Base-by-base conservation (phyloP, 2,797 vertebrate species). In the Tinamus major region DNA sequence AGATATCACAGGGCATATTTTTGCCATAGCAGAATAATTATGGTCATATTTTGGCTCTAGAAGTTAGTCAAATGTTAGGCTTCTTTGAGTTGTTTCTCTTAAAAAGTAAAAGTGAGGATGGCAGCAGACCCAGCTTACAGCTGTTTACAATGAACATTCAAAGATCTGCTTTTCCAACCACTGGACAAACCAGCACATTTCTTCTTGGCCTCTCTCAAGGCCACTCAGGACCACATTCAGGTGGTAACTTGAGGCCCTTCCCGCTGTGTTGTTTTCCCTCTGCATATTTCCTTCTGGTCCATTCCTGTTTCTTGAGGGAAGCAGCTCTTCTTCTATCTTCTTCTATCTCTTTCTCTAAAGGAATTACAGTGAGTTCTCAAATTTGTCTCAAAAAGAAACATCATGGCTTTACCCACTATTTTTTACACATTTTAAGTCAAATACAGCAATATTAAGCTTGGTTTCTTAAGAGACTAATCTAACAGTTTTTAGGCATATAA, bases 401-500 rank as follows among this genome's bases (percentile, higher is more conserved):
- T 81, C 42, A 16, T n/a, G 86, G 39, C 51, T 61, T 94, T 93
- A 35, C 67, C 46, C 51, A 92, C 33, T 92, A 26, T 67, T 1
- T 0, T 79, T 77, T 91, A 74, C 17, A 33, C 72, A 44, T 76
- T 86, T 72, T 72, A 89, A 76, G 11, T 67, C 49, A 87, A 92
- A 84, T 56, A 92, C 10, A 79, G 8, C 39, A 68, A 13, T 64
- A 68, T 68, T 70, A 51, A 63, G 33, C 3, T 37, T 80, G 35
- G 65, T 91, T 85, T 92, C 88, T 90, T 80, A 80, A 83, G 62
- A 41, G 49, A 58, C 41, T 55, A 49, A 87, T 61, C 49, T 77
- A 81, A 76, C 48, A 74, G 33, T 79, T 92, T 77, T 90, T 92
- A 87, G 82, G 83, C 74, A 87, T 78, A 79, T 76, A 77, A 95